phyloP scores from a whole-genome alignment of 2,797 vertebrate species.

The Darevskia mixta region DNA sequence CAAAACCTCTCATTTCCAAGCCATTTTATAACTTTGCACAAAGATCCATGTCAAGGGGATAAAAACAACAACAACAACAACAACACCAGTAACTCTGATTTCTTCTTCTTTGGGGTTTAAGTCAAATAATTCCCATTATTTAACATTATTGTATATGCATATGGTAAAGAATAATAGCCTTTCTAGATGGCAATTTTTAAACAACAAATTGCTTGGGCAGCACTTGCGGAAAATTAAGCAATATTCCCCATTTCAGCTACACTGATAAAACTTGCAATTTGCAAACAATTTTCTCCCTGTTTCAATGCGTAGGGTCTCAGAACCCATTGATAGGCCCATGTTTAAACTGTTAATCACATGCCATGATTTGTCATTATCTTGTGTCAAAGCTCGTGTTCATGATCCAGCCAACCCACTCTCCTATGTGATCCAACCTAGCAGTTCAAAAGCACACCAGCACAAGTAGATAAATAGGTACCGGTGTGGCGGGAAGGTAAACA shows the following conservation, averaged over 20 bases:
- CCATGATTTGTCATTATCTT: background rate
- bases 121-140: conserved; percentile 47
- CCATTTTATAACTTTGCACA: conserved; percentile 2
- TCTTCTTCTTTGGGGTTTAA: conserved; percentile 41
- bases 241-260: conserved; percentile 34
- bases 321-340: background rate
- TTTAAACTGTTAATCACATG: background rate
- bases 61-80: conserved; percentile 19
- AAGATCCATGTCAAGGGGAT: conserved; percentile 40
- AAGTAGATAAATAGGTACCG: too few relatives aligned
- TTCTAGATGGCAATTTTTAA: conserved; percentile 44
- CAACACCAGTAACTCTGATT: conserved; percentile 30
- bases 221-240: conserved; percentile 40
- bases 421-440: background rate
- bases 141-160: conserved; percentile 39
- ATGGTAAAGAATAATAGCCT: conserved; percentile 47
- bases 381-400: background rate
- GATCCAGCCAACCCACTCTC: background rate
- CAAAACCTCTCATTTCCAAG: conserved; percentile 37
- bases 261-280: conserved; percentile 49
- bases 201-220: conserved; percentile 33
- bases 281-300: background rate
- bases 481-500: too few relatives aligned
- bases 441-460: too few relatives aligned
- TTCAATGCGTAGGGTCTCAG: background rate